Percentiles rank a stretch among this genome's conserved stretches.
Conservation (phyloP, 1,140 invertebrate species). For the Laupala kohalensis region DNA sequence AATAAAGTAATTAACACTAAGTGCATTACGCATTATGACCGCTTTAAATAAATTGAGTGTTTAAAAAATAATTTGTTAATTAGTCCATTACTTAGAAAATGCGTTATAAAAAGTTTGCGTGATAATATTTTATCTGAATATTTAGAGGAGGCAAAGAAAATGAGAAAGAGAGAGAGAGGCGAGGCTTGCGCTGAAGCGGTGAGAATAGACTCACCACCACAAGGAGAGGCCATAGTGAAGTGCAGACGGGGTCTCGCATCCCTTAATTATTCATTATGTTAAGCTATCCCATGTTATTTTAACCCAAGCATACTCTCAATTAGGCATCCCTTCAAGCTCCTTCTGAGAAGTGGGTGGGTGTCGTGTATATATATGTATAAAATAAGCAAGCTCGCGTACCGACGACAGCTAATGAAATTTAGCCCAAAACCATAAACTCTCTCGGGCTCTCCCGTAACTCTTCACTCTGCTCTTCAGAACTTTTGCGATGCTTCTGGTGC, state of each 20-base stretch:
- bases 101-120: neutral
- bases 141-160: neutral
- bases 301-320: conserved; percentile 10
- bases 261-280: conserved; percentile 11
- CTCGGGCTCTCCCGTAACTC: neutral
- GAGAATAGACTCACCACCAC: neutral
- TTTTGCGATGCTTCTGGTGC: conserved; percentile 1
- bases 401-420: conserved; percentile 12
- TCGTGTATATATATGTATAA: conserved; percentile 2
- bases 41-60: neutral
- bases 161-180: neutral
- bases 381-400: conserved; percentile 5
- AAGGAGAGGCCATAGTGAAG: neutral
- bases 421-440: conserved; percentile 13
- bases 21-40: neutral
- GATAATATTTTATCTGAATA: neutral
- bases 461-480: conserved; percentile 3
- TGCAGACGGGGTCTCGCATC: no score
- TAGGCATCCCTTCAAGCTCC: neutral
- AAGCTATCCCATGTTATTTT: conserved; percentile 5
- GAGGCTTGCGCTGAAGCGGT: neutral
- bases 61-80: neutral
- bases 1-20: neutral
- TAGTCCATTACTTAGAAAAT: neutral
- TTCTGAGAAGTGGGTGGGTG: neutral